Conservation (phyloP, 2,797 vertebrate species). For the Premnoplex brunnescens region DNA sequence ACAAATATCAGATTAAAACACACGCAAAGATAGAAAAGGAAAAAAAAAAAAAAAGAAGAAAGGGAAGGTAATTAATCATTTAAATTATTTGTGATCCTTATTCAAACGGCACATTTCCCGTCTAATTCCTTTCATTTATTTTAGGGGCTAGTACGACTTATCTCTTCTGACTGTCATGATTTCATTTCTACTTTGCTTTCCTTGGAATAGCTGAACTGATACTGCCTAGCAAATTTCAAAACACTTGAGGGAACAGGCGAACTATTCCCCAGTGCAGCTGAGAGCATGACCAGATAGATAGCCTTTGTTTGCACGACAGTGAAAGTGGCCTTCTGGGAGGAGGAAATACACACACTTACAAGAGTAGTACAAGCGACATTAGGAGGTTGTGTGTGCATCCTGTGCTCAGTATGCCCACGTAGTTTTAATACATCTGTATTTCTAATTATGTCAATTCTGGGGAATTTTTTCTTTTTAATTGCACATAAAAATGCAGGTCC, state of each 20-base stretch:
- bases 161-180: constrained; percentile 10
- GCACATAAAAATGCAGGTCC: not conserved
- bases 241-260: not conserved
- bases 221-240: not conserved
- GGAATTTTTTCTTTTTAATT: not conserved
- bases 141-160: not conserved
- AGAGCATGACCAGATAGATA: not conserved
- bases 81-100: constrained; percentile 16
- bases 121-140: constrained; percentile 35
- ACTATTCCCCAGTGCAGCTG: not conserved
- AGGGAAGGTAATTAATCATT: not conserved
- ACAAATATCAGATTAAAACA: constrained; percentile 10
- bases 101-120: not conserved
- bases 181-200: constrained; percentile 43
- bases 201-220: not conserved
- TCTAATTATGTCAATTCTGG: not conserved
- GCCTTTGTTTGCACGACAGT: not conserved
- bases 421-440: constrained; percentile 10
- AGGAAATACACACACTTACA: not conserved
- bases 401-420: accelerated
- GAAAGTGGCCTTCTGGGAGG: not conserved
- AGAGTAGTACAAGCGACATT: not conserved
- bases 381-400: not conserved
- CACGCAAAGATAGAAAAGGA: not conserved
- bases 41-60: not conserved